These are phyloP conservation scores for Otolemur crassicaudatus DNA, from an alignment of 2,797 vertebrate genomes.

Conservation along the genomic window DNA sequence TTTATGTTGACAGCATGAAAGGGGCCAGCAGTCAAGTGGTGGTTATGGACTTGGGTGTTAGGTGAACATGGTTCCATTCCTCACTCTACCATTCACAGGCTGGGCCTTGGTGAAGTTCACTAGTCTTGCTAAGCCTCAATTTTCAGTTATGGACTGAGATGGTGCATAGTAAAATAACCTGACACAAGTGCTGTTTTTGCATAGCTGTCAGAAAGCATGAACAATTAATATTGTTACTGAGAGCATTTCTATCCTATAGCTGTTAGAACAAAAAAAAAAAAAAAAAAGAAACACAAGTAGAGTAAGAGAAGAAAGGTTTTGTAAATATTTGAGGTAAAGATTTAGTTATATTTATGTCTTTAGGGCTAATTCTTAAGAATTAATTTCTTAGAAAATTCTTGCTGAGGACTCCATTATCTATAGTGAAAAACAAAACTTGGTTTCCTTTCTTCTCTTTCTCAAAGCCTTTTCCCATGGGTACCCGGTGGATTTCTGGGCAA, in stretches of 20 bases:
- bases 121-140: background rate
- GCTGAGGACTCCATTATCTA: background rate
- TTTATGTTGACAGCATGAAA: background rate
- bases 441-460: background rate
- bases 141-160: slow-evolving; percentile 3
- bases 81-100: background rate
- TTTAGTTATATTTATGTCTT: background rate
- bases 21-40: background rate
- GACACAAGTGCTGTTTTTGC: background rate
- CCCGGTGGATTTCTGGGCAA: background rate
- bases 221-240: background rate
- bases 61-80: background rate
- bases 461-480: background rate
- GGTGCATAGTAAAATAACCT: background rate
- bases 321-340: background rate
- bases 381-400: background rate
- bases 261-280: background rate
- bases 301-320: background rate
- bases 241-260: background rate
- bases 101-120: background rate
- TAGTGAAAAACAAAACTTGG: background rate
- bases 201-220: slow-evolving; percentile 19
- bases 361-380: background rate
- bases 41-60: background rate
- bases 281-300: background rate